Conservation (phyloP, 2,888 invertebrate genomes). For the Cantharis rustica region DNA sequence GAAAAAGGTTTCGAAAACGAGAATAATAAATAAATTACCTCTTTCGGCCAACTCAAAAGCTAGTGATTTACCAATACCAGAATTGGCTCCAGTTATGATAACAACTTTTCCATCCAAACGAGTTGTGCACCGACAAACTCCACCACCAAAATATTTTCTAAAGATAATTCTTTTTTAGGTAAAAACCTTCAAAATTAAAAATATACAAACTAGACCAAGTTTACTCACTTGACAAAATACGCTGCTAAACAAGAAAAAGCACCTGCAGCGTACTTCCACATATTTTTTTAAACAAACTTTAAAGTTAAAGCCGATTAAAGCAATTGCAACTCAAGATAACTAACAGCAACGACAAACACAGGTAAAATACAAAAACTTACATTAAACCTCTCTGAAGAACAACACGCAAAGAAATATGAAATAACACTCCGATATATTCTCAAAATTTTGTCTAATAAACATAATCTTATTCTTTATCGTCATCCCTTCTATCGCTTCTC, state of each 20-base stretch:
- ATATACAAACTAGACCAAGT: background rate
- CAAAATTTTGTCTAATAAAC: background rate
- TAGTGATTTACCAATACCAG: conserved; percentile 64
- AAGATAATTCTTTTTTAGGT: conserved; percentile 18
- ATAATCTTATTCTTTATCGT: background rate
- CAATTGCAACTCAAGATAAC: background rate
- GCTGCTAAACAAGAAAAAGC: conserved; percentile 44
- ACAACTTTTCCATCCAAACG: conserved; percentile 56
- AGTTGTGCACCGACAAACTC: conserved; percentile 48
- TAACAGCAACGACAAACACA: background rate
- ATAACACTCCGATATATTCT: background rate
- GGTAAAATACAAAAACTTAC: background rate
- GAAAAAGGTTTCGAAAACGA: background rate
- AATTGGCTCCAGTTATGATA: conserved; percentile 64
- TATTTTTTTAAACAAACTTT: conserved; percentile 25
- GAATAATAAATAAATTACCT: conserved; percentile 43
- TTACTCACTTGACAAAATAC: conserved; percentile 51
- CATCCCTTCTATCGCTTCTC: too few relatives aligned
- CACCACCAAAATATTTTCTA: conserved; percentile 53
- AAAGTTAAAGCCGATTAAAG: background rate
- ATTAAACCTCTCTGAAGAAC: background rate
- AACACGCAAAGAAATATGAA: background rate
- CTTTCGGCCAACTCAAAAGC: conserved; percentile 59
- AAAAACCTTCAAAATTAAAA: background rate
- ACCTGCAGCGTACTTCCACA: conserved; percentile 52